phyloP scores from a whole-genome alignment of 2,113 vertebrate genomes.

The Perca fluviatilis region DNA sequence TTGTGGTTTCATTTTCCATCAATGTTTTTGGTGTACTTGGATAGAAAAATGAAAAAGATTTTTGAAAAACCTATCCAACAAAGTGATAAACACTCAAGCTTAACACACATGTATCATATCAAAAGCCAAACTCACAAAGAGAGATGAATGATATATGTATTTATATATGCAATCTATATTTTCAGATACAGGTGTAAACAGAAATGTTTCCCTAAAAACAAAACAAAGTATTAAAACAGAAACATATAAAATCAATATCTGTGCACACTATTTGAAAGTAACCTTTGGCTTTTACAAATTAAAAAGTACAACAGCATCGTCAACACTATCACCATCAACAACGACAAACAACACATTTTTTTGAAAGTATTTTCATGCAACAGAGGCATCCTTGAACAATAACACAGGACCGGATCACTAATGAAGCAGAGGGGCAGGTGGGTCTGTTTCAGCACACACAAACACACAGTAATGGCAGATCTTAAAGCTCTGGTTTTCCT shows the following conservation, averaged over 20 bases:
- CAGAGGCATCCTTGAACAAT: slow-evolving; percentile 80
- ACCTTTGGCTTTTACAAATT: slow-evolving; percentile 82
- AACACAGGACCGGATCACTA: slow-evolving; percentile 61
- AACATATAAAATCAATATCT: slow-evolving; percentile 73
- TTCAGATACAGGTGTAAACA: slow-evolving; percentile 87
- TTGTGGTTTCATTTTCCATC: slow-evolving; percentile 39
- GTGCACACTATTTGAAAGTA: slow-evolving; percentile 78
- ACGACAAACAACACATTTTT: slow-evolving; percentile 62
- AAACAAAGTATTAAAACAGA: slow-evolving; percentile 72
- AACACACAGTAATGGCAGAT: slow-evolving; percentile 27
- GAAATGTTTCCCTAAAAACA: slow-evolving; percentile 77
- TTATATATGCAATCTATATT: slow-evolving; percentile 86
- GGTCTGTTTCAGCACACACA: slow-evolving; percentile 32
- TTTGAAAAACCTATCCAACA: not conserved
- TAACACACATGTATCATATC: slow-evolving; percentile 25
- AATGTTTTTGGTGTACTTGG: not conserved
- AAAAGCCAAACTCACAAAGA: slow-evolving; percentile 63
- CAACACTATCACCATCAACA: slow-evolving; percentile 64
- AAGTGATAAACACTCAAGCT: not conserved
- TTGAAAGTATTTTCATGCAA: slow-evolving; percentile 82
- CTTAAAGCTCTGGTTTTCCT: slow-evolving; percentile 45
- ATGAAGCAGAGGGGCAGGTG: slow-evolving; percentile 56
- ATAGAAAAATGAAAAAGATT: not conserved
- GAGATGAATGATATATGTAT: slow-evolving; percentile 82
- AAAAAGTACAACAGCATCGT: slow-evolving; percentile 68